A percentile compares a stretch with the other conserved stretches of the same genome.
Conservation (phyloP, 1,140 invertebrate species). For the Aleiodes sp. region DNA sequence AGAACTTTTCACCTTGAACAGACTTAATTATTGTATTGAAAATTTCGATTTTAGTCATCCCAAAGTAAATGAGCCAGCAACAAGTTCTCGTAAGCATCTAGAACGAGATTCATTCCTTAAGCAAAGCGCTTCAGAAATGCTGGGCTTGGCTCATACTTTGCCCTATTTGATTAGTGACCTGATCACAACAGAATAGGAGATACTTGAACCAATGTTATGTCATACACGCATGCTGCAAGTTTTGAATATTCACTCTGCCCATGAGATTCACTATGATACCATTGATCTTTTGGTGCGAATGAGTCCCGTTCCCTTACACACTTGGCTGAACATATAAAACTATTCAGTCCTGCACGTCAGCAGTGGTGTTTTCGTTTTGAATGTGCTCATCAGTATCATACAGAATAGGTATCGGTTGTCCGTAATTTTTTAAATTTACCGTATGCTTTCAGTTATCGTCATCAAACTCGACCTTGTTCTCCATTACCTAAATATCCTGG, state of each 20-base stretch:
- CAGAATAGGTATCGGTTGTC: conserved; percentile 30
- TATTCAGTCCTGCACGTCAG: conserved; percentile 41
- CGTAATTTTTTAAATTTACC: conserved; percentile 37
- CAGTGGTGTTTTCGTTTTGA: conserved; percentile 42
- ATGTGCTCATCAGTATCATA: conserved; percentile 34
- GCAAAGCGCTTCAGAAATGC: conserved; percentile 40
- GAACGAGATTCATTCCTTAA: conserved; percentile 21
- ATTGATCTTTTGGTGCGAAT: conserved; percentile 30
- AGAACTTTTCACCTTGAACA: conserved; percentile 32
- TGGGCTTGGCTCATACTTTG: conserved; percentile 35
- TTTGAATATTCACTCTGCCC: conserved; percentile 28
- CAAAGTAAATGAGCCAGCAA: conserved; percentile 31
- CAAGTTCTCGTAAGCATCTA: conserved; percentile 29
- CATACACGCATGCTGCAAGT: conserved; percentile 31
- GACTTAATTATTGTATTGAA: conserved; percentile 27
- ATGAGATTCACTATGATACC: conserved; percentile 31
- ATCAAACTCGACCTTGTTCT: conserved; percentile 29
- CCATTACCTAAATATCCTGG: neutral
- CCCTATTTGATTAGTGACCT: conserved; percentile 38
- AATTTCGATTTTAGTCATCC: conserved; percentile 39
- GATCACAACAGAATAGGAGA: conserved; percentile 14
- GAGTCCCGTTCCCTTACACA: conserved; percentile 42
- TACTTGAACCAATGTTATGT: conserved; percentile 14
- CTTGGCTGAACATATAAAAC: conserved; percentile 33
- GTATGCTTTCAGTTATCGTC: conserved; percentile 30